Conservation (phyloP, 2,888 invertebrate species). For the Branchipolynoe longqiensis region DNA sequence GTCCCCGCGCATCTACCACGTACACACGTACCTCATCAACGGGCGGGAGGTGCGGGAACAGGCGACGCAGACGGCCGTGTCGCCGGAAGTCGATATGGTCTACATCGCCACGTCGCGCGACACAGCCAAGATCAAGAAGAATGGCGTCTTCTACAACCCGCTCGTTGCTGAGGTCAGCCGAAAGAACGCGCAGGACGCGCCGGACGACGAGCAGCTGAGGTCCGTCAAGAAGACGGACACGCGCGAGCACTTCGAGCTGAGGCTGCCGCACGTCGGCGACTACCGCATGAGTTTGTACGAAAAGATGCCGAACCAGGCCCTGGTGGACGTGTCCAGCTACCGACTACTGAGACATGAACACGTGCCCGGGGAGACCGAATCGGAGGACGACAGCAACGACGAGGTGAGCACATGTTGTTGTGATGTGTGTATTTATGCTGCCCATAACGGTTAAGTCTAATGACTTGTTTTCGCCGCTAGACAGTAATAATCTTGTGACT, state of each 20-base stretch:
- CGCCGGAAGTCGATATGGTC: conserved; percentile 28
- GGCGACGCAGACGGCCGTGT: background rate
- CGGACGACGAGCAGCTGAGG: conserved; percentile 70
- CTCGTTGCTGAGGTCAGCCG: conserved; percentile 72
- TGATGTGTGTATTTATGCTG: no score
- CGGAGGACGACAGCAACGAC: conserved; percentile 18
- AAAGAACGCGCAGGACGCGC: conserved; percentile 74
- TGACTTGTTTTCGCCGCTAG: no score
- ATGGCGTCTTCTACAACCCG: conserved; percentile 54
- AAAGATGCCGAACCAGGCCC: conserved; percentile 42
- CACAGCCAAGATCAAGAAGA: conserved; percentile 22
- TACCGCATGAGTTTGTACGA: conserved; percentile 76
- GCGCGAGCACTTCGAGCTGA: conserved; percentile 71
- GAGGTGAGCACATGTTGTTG: no score
- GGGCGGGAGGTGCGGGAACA: background rate
- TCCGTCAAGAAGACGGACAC: conserved; percentile 66
- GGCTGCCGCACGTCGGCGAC: conserved; percentile 76
- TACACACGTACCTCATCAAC: conserved; percentile 61
- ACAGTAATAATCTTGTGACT: no score
- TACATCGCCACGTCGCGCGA: conserved; percentile 10
- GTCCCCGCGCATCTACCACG: conserved; percentile 58
- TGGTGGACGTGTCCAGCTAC: conserved; percentile 48
- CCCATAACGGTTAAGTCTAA: no score
- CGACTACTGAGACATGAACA: conserved; percentile 35
- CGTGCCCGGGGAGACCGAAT: conserved; percentile 23